A percentile compares a stretch with the other conserved stretches of the same genome.
Conservation (phyloP, 2,113 vertebrate genomes). For the Herpetotheres cachinnans region DNA sequence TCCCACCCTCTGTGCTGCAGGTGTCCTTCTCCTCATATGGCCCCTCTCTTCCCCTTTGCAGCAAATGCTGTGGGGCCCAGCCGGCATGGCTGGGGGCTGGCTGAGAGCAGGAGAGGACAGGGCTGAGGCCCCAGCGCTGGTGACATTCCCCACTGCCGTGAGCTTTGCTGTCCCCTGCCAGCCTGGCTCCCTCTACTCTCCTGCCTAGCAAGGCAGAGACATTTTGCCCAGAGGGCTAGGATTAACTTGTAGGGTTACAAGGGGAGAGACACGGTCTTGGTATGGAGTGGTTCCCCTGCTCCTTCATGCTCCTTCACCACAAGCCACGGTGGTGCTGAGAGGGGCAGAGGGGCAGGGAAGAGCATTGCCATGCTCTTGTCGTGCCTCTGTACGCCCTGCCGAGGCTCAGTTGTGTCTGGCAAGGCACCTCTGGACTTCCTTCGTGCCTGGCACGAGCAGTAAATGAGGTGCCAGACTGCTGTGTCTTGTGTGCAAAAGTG, state of each 20-base stretch:
- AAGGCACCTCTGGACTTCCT: neutral
- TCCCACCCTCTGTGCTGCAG: neutral
- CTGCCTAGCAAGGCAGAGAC: neutral
- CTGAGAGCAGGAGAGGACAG: neutral
- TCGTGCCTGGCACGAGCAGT: neutral
- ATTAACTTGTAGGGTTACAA: neutral
- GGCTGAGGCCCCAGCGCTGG: neutral
- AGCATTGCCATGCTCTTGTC: neutral
- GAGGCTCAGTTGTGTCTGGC: accelerated
- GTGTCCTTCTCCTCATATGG: neutral
- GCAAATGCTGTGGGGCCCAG: neutral
- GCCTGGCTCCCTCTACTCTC: neutral
- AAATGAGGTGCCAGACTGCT: neutral
- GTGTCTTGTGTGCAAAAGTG: neutral
- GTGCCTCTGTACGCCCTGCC: neutral
- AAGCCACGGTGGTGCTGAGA: neutral
- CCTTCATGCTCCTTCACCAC: neutral
- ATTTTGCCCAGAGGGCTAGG: neutral
- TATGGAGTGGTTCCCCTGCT: neutral
- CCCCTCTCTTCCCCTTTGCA: neutral
- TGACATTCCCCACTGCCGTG: neutral
- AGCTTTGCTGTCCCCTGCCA: neutral
- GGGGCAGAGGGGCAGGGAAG: neutral
- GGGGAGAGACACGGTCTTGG: neutral
- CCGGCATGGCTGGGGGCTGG: neutral